These are phyloP conservation scores for Albula goreensis DNA, from an alignment of 2,113 vertebrate genomes.

Conservation along the genomic window DNA sequence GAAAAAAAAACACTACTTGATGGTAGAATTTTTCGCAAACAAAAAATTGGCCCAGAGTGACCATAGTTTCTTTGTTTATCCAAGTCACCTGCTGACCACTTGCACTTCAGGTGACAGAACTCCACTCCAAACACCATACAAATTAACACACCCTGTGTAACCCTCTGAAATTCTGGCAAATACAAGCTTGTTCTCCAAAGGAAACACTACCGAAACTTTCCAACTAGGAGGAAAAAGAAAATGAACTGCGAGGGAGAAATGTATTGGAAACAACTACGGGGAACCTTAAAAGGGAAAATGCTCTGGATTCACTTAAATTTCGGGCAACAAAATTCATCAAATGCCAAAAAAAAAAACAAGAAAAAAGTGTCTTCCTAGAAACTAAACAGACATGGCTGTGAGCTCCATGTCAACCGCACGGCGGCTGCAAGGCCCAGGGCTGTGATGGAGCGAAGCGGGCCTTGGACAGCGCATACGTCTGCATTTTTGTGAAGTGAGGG, in stretches of 20 bases:
- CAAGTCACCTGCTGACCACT: too few species aligned
- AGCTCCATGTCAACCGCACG: background rate
- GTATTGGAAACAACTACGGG: background rate
- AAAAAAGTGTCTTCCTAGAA: background rate
- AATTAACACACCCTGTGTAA: background rate
- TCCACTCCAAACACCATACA: background rate
- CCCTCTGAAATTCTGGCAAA: background rate
- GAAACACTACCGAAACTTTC: background rate
- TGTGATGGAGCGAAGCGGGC: background rate
- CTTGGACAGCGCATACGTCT: background rate
- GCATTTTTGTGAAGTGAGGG: background rate
- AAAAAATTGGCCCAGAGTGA: too few species aligned
- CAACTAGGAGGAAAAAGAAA: background rate
- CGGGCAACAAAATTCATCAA: background rate
- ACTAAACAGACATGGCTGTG: background rate
- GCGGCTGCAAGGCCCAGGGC: background rate
- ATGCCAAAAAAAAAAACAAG: background rate
- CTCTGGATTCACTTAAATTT: background rate
- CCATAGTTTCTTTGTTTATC: too few species aligned
- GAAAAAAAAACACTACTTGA: too few species aligned
- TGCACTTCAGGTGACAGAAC: background rate
- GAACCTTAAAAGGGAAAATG: background rate
- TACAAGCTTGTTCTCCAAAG: background rate
- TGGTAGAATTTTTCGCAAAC: too few species aligned
- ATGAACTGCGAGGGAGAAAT: background rate